Evolutionary conservation across 2,113 vertebrate genomes (phyloP), one percentile per base, ranked within the genome.

Genomic region (Phasianus colchicus): DNA sequence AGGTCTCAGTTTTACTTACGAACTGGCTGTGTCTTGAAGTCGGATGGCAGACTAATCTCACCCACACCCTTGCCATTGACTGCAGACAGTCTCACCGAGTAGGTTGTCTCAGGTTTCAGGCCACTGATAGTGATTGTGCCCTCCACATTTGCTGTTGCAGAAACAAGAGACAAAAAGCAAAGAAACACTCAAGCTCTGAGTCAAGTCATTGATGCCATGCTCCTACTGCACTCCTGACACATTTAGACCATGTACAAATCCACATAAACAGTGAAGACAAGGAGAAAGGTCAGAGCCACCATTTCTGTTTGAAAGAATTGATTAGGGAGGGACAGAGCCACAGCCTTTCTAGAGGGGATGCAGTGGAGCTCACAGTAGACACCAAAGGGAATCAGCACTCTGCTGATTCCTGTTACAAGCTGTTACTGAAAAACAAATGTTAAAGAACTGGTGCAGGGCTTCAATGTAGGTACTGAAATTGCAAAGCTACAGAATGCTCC

Each of bases 11-110:
- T 96, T 10, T 95, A 99, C 99, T 99, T 99, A 99, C 99, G 99
- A 79, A 99, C 99, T 96, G 99, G 99, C 77, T 99, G 98, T 0
- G 99, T 99, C 97, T 98, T 99, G 98, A 99, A 99, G 93, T 98
- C 93, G 1, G 98, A 96, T 2, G 97, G 77, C 0, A 94, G 50
- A 75, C 99, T 99, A 88, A 98, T 98, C 95, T 99, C 99, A 1
- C 99, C 99, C 83, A 98, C 97, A 0, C 99, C 99, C 85, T 99
- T 99, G 93, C 99, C 99, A 0, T 99, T 99, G 96, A 99, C 97
- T 12, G 99, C 99, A 2, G 98, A 99, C 96, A 99, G 95, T 78
- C 98, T 98, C 70, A 99, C 98, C 0, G 98, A 97, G 1, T 99
- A 99, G 13, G 88, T 95, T 3, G 98, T 99, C 91, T 99, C 99